Evolutionary conservation across 2,888 invertebrate genomes (phyloP), one percentile per base, ranked within the genome.

Genomic region (Macrosiphum euphorbiae): DNA sequence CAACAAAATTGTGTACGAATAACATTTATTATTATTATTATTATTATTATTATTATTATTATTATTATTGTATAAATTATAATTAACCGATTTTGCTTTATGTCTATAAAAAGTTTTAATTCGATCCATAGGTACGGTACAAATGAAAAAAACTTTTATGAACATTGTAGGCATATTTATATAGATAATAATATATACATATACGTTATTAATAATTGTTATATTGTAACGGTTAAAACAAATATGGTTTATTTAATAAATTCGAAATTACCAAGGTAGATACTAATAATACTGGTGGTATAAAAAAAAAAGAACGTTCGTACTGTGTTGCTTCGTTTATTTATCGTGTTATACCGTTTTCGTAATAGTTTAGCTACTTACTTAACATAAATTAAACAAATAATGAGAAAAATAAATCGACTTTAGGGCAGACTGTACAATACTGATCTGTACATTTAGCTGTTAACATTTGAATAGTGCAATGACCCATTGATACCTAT

Each of bases 401-500:
- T 78, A 3, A 78, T 20, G 35, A 35, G 20, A n/a, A 61, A 78
- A 78, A 78, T 35, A 78, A 78, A 35, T 35, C 35, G 20, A 78
- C 20, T 78, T 78, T 35, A n/a, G 35, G 67, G 35, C 20, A 8
- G 35, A 35, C 35, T 13, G 44, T 44, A 91, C 44, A 20, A 28
- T 44, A n/a, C 91, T n/a, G 26, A 58, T 85, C 55, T 44, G n/a
- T 10, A 55, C 20, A 85, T 55, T 20, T 55, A 85, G 85, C n/a
- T 28, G 55, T 85, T 78, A 52, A 3, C 35, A 61, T 52, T 85
- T 55, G 8, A 11, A 28, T 44, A 55, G 91, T 85, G 58, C 91
- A 91, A 91, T 55, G 91, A 91, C 91, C 91, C 55, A 58, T 44
- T 24, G 91, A 85, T 2, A 44, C 55, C 55, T 44, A 91, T 91